Base-by-base conservation (phyloP, 2,113 vertebrate species). In the Smithornis capensis region DNA sequence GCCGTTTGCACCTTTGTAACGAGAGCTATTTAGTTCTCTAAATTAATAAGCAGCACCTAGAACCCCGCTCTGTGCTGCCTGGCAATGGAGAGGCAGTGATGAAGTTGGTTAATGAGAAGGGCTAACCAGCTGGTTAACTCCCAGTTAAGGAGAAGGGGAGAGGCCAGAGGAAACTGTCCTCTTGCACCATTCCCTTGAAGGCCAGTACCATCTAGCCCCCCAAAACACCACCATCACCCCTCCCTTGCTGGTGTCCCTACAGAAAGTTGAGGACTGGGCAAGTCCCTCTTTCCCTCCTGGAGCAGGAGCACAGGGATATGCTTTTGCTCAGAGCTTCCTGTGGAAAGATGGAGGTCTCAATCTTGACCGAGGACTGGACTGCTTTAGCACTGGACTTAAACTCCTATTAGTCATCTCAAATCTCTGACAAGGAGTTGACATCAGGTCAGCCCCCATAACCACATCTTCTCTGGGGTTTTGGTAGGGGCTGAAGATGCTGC, bases 281-380 rank as follows among this genome's bases (percentile, higher is more conserved):
- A 63, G 27, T 35, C 53, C 18, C 25, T 27, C 29, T 42, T 27
- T 19, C 55, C 33, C 5, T 40, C 23, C 31, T 28, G 14, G 21
- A 38, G 12, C 47, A 45, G 63, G 16, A 24, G 0, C 27, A 15
- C 5, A 5, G 75, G 64, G 8, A 19, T 21, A 4, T 27, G 3
- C 7, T 33, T 25, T 7, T 49, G 49, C 35, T 68, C 35, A 60
- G 28, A 14, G 25, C 29, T 65, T 62, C 35, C 55, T 86, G 14
- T 4, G n/a, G 23, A 0, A 4, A 63, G 42, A 8, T 8, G 29
- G 29, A 69, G 6, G 4, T 31, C 40, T 76, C 28, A 5, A 7
- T 13, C 19, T 55, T 57, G 29, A 62, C 29, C 14, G 23, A 63
- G 44, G 25, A 44, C 67, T 67, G 33, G 45, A 47, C 59, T 60